Evolutionary conservation across 2,113 vertebrate genomes (phyloP), one percentile per base, ranked within the genome.

Genomic region (Plecotus auritus): DNA sequence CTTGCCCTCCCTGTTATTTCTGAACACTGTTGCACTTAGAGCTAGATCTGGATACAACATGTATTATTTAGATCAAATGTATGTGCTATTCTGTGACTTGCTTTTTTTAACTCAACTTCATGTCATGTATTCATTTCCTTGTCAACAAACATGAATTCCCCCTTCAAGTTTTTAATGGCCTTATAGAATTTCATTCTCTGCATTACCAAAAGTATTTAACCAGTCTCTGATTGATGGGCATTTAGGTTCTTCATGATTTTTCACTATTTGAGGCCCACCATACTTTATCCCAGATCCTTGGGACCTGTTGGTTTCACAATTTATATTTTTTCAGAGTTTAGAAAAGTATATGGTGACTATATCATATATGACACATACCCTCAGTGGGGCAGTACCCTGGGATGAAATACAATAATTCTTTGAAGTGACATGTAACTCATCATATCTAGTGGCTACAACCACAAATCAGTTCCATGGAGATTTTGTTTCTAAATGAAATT

Each of bases 111-210:
- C 47, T 54, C 35, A 61, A 20, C 35, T 77, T 70, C 73, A 56
- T 69, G 54, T 83, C 66, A 72, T 64, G 22, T 20, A 22, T 13
- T 73, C 37, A 42, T 91, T 83, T 91, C 74, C 74, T 96, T 85
- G 77, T 86, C 74, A 32, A 77, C 61, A 88, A 87, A 40, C 77
- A 20, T 40, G 64, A 67, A 67, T 32, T 93, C 40, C 81, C 64
- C n/a, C 66, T 73, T 88, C 51, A 47, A 30, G 23, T 87, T 40
- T 78, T 82, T 88, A 72, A 74, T 85, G 72, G 9, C 59, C 40
- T 76, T 17, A 26, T 45, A 67, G 96, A 95, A 51, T 96, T 94
- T 61, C 72, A 20, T 88, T 47, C 30, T 66, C 8, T 69, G 74
- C 64, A 59, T 97, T 67, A 37, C 66, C n/a, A 1, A 20, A 56